Conservation (phyloP, 2,113 vertebrate species). For the Apus apus region DNA sequence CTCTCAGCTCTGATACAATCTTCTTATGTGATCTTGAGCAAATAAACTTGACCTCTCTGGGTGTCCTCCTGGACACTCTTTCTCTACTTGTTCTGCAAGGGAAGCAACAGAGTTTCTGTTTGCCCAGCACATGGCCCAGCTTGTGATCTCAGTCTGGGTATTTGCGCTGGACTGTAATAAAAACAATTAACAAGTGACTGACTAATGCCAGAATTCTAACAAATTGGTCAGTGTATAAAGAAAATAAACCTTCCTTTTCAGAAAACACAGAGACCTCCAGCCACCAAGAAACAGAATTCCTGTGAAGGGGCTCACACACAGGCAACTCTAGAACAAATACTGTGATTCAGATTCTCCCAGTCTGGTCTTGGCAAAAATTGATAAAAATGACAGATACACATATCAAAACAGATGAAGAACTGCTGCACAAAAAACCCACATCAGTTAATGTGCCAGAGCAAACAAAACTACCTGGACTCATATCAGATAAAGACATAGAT, state of each 20-base stretch:
- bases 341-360: conserved; percentile 25
- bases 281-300: background rate
- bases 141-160: background rate
- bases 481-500: conserved; percentile 53
- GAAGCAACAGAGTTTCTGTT: background rate
- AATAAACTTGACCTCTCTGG: background rate
- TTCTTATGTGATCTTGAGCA: background rate
- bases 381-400: conserved; percentile 59
- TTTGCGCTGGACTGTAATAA: background rate
- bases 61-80: background rate
- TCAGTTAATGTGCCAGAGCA: conserved; percentile 44
- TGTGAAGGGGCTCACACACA: conserved; percentile 15
- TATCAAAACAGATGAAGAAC: conserved; percentile 61
- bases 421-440: conserved; percentile 23
- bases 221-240: background rate
- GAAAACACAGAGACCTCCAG: background rate
- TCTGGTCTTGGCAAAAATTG: conserved; percentile 27
- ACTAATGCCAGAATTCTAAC: background rate
- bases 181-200: background rate
- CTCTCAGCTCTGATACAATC: background rate
- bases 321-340: conserved; percentile 18
- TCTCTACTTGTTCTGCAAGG: background rate
- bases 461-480: conserved; percentile 53
- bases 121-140: background rate
- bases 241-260: background rate